Conservation (phyloP, 2,888 invertebrate genomes). For the Lycia hirtaria region DNA sequence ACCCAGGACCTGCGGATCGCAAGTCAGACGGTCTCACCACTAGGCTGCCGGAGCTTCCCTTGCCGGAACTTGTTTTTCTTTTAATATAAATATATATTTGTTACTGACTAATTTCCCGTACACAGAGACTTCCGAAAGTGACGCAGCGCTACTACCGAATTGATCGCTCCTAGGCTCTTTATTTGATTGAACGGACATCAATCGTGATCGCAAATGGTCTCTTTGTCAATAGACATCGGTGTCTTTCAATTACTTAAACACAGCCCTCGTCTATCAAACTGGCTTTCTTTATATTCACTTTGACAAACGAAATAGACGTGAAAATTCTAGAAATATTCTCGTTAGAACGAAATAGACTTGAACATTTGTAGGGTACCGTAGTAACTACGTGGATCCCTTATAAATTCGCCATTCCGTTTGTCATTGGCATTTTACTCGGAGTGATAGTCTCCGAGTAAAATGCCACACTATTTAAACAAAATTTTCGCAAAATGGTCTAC, state of each 20-base stretch:
- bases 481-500: no score
- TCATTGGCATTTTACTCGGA: no score
- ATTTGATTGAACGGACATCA: conserved; percentile 42
- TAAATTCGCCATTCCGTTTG: no score
- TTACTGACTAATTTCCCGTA: background rate
- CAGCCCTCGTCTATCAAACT: conserved; percentile 17
- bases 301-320: conserved; percentile 8
- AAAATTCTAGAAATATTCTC: conserved; percentile 5
- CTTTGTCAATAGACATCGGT: conserved; percentile 34
- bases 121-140: background rate
- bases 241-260: conserved; percentile 32
- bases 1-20: no score
- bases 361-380: no score
- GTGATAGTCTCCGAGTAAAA: no score
- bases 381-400: no score
- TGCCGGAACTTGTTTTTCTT: no score
- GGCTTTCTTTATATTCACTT: conserved; percentile 13
- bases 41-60: no score
- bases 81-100: no score
- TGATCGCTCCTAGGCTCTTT: conserved; percentile 39
- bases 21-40: no score
- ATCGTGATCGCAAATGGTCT: conserved; percentile 29
- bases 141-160: conserved; percentile 28
- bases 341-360: conserved; percentile 16
- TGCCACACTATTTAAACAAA: no score